These are phyloP conservation scores for Scotopteryx bipunctaria DNA, from an alignment of 2,888 invertebrate genomes.

Conservation along the genomic window DNA sequence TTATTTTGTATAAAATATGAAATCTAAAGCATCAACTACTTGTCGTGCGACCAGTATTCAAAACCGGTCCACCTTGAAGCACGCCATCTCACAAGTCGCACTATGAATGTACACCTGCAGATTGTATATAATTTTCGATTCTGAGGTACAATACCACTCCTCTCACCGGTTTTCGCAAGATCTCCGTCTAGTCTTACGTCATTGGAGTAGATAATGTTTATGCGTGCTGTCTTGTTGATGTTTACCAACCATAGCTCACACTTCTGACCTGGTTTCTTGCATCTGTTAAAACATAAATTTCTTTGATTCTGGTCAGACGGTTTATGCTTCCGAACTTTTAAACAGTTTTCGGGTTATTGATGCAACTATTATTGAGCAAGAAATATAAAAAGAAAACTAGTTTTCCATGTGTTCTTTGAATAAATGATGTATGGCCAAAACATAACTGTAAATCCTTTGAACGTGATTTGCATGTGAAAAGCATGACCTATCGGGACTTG, in stretches of 20 bases:
- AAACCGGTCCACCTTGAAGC: constrained; percentile 71
- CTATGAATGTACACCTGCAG: constrained; percentile 57
- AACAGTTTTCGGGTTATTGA: constrained; percentile 40
- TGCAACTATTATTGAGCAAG: constrained; percentile 9
- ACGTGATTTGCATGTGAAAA: constrained; percentile 72
- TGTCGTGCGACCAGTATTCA: constrained; percentile 53
- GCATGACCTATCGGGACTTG: constrained; percentile 67
- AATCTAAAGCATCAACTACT: constrained; percentile 50
- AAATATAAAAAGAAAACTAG: not conserved
- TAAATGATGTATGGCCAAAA: constrained; percentile 40
- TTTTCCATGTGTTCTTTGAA: not conserved
- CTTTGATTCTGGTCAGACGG: constrained; percentile 50
- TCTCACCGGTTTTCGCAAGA: constrained; percentile 63
- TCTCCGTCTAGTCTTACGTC: constrained; percentile 63
- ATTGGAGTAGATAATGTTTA: constrained; percentile 65
- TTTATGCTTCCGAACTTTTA: constrained; percentile 40
- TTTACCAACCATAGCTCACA: constrained; percentile 65
- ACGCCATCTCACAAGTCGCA: constrained; percentile 54
- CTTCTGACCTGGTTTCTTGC: constrained; percentile 73
- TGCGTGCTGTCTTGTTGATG: constrained; percentile 62
- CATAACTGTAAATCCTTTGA: constrained; percentile 59
- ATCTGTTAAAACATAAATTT: constrained; percentile 67
- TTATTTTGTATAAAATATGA: constrained; percentile 39
- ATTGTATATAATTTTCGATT: constrained; percentile 61
- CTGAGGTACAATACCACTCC: constrained; percentile 47